Evolutionary conservation across 2,797 vertebrate genomes (phyloP).

Genomic region (Squalus acanthias): DNA sequence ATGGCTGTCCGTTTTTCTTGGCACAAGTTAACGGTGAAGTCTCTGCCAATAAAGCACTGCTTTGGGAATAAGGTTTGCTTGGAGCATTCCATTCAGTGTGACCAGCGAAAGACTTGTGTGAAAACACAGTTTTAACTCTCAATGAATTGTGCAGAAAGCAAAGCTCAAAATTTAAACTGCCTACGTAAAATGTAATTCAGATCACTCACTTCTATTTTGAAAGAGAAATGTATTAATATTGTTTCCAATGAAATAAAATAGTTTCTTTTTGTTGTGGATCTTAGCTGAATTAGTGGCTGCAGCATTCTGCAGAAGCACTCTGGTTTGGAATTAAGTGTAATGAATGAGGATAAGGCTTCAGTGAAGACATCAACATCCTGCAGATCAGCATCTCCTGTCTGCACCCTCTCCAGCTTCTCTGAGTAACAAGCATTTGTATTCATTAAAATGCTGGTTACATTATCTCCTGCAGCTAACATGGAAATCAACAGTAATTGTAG

Average conservation of each 20-base stretch:
- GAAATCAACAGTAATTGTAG: not conserved
- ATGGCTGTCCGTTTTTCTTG: constrained; percentile 60
- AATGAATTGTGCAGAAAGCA: constrained; percentile 9
- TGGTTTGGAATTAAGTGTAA: not conserved
- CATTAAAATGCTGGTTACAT: not conserved
- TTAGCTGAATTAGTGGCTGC: not conserved
- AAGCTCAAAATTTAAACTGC: not conserved
- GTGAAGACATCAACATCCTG: not conserved
- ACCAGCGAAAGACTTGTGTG: constrained; percentile 40
- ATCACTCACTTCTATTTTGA: not conserved
- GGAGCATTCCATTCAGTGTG: constrained; percentile 40
- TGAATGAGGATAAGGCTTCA: not conserved
- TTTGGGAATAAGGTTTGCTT: constrained; percentile 48
- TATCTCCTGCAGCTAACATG: not conserved
- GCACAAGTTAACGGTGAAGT: constrained; percentile 43
- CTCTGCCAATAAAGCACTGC: constrained; percentile 41
- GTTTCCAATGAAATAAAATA: not conserved
- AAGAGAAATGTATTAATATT: not conserved
- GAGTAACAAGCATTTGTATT: not conserved
- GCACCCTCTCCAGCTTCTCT: not conserved
- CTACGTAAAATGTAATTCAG: not conserved
- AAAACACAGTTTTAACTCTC: constrained; percentile 11
- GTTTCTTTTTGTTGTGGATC: not conserved
- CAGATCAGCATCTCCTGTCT: not conserved
- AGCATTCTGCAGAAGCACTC: not conserved